Base-by-base conservation (phyloP, 2,113 vertebrate genomes). In the Ameiurus melas region DNA sequence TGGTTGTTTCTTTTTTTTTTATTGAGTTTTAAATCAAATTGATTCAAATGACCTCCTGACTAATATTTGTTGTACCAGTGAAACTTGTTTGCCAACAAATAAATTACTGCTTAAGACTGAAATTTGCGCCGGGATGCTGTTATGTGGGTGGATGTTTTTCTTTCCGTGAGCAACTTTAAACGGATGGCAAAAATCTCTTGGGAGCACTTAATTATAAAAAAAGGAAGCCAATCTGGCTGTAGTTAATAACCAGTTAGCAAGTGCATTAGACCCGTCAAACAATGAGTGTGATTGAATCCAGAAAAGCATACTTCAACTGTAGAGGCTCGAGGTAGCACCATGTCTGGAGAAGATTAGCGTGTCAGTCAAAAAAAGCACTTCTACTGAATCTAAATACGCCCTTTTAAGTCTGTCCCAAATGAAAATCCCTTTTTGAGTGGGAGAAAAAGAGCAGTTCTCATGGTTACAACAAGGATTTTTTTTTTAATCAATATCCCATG, bases 11-110 rank as follows among this genome's bases (percentile, higher is more conserved):
- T 20, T 20, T 30, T 75, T 75, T 87, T 97, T 97, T 94, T 97
- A 96, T 95, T 94, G 96, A 94, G 36, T 85, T 58, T 85, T 57
- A 4, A 70, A 75, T 43, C 80, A 79, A 78, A 47, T 51, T 47
- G 22, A 86, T 83, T 62, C 71, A 25, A 96, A 96, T 96, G 96
- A 96, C 96, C 96, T 96, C 96, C 96, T 97, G 96, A 97, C 96
- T 97, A 97, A 97, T 97, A 97, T 97, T 97, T 97, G 97, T 98
- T 98, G 97, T 98, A 97, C 97, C 96, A 97, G 97, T 98, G 97
- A 96, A 97, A 97, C 95, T 96, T 97, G 97, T 98, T 97, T 97
- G 96, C 97, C 96, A 97, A 97, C 96, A 97, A 98, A 97, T 97
- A 97, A 98, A 98, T 96, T 95, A 96, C 96, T 95, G 96, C 96